A percentile compares a stretch with the other conserved stretches of the same genome.
phyloP scores from a whole-genome alignment of 2,113 vertebrate species.

The Drymodes brunneopygia region DNA sequence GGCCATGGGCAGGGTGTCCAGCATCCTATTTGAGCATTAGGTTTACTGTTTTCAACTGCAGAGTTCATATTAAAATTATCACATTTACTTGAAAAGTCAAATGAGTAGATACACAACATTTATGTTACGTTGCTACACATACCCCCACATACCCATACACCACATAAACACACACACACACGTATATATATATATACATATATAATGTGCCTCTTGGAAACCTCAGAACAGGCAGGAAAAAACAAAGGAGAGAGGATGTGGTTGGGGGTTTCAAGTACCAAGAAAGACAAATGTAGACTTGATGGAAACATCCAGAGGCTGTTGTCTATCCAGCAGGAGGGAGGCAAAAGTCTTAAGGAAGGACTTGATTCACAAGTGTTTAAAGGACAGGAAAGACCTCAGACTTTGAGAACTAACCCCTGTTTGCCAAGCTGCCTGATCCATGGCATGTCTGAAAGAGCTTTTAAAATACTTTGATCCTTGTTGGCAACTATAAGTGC shows the following conservation, averaged over 20 bases:
- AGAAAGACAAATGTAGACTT: not conserved
- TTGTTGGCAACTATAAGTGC: not conserved
- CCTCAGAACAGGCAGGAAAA: not conserved
- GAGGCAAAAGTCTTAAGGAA: not conserved
- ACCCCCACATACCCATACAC: accelerated
- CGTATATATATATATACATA: not conserved
- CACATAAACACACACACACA: not conserved
- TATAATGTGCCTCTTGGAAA: not conserved
- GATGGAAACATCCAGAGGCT: not conserved
- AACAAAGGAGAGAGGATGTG: not conserved
- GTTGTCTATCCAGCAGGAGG: not conserved
- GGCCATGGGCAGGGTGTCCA: not conserved
- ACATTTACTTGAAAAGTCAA: not conserved
- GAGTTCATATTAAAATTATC: not conserved
- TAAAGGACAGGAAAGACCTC: not conserved
- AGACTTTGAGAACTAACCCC: not conserved
- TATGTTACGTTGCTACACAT: not conserved
- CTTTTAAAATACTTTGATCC: not conserved
- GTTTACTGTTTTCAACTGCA: not conserved
- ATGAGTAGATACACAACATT: not conserved
- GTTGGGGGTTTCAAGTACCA: not conserved
- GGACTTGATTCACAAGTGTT: not conserved
- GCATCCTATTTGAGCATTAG: not conserved
- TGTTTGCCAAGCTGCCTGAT: not conserved
- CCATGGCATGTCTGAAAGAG: not conserved